Conservation (phyloP, 1,140 invertebrate species). For the Nilaparvata lugens region DNA sequence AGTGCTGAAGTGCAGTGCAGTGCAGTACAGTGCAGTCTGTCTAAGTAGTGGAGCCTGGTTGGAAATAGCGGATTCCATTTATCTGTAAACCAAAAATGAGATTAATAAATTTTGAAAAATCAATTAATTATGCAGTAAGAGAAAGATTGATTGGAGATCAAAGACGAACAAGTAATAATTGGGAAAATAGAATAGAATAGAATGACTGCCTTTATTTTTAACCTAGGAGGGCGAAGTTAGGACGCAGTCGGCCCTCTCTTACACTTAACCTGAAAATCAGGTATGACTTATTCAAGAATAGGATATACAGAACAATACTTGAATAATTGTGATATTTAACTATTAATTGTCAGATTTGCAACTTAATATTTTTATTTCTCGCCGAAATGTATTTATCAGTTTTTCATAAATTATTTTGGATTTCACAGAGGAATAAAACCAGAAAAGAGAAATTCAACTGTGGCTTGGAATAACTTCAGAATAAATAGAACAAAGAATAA, state of each 20-base stretch:
- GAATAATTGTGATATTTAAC: not conserved
- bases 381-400: too few relatives aligned
- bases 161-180: not conserved
- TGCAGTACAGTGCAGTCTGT: not conserved
- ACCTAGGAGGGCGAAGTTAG: too few relatives aligned
- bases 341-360: too few relatives aligned
- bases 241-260: too few relatives aligned
- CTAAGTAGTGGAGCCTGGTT: conserved; percentile 39
- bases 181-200: not conserved
- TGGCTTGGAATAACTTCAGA: too few relatives aligned
- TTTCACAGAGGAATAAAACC: too few relatives aligned
- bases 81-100: conserved; percentile 51
- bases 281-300: not conserved
- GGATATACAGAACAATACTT: conserved; percentile 3
- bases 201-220: too few relatives aligned
- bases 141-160: conserved; percentile 7
- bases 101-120: conserved; percentile 16
- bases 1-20: not conserved
- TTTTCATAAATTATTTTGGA: too few relatives aligned
- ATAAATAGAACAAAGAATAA: too few relatives aligned
- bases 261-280: not conserved
- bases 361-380: too few relatives aligned
- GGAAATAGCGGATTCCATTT: conserved; percentile 63
- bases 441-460: too few relatives aligned
- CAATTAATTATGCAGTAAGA: conserved; percentile 12